Base-by-base conservation (phyloP, 2,797 vertebrate genomes). In the Pitangus sulphuratus region DNA sequence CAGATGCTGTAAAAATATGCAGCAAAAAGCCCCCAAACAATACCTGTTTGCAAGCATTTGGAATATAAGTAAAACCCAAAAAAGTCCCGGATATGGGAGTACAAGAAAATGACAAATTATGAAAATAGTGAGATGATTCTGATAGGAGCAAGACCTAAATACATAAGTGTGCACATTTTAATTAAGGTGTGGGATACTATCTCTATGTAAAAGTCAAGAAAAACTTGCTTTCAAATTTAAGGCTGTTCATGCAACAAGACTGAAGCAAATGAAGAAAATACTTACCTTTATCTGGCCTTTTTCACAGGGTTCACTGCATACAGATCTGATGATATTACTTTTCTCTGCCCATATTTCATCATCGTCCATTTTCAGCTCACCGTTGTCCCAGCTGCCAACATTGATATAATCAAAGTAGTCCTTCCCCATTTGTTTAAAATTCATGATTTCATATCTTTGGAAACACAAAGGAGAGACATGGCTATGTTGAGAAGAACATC, bases 391-490 rank as follows among this genome's bases (percentile, higher is more conserved):
- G 82, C 99, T 99, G 87, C 99, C 99, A 92, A 99, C 98, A 33
- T 99, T 99, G 79, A 99, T 99, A 95, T 99, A 99, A 97, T 99
- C 99, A 76, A 98, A 99, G 95, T 99, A 99, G 96, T 99, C 99
- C 96, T 99, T 99, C 17, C 98, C 99, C 98, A 99, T 99, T 98
- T 99, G 99, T 97, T 99, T 99, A 96, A 99, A 99, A 97, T 99
- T 99, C 99, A 99, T 99, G 77, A 99, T 99, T 97, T 99, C 99
- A 85, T 99, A 99, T 97, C 99, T 99, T 97, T 83, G 71, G 72
- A 95, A 97, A 77, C 56, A 97, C 15, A 97, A 96, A 81, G 24
- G 20, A 54, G 33, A 96, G 48, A 96, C 37, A 86, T 11, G 96
- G 21, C 6, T 94, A 53, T 85, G 15, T 47, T 72, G 28, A 84